Evolutionary conservation across 2,888 invertebrate species (phyloP).

Genomic region (Biston stratarius): DNA sequence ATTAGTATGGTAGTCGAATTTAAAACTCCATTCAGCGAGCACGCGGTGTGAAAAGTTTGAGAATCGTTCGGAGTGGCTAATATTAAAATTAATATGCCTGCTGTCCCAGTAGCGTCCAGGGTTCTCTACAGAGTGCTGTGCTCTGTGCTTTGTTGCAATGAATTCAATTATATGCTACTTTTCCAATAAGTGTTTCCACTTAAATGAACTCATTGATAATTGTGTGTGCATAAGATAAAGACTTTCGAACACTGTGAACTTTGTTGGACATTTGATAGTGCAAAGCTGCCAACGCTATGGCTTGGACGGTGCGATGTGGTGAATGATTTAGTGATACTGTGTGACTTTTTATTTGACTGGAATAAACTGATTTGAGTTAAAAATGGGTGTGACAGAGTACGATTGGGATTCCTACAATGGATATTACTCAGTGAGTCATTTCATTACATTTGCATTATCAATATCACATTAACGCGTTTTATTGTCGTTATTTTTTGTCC

Average conservation of each 20-base stretch:
- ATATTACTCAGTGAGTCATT: constrained; percentile 78
- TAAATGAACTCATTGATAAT: constrained; percentile 69
- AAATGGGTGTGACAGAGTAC: constrained; percentile 82
- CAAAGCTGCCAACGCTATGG: constrained; percentile 51
- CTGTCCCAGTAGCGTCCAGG: constrained; percentile 80
- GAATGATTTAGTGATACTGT: constrained; percentile 62
- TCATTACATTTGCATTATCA: constrained; percentile 34
- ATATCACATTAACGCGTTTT: constrained; percentile 24
- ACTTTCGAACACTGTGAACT: constrained; percentile 56
- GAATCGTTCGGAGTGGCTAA: constrained; percentile 72
- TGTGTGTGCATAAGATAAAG: constrained; percentile 81
- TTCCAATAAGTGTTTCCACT: constrained; percentile 65
- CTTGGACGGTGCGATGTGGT: constrained; percentile 53
- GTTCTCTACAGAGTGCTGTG: constrained; percentile 72
- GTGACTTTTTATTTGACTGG: constrained; percentile 54
- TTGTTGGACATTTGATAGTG: constrained; percentile 55
- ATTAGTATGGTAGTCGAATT: constrained; percentile 35
- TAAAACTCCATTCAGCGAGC: constrained; percentile 24
- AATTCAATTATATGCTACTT: constrained; percentile 66
- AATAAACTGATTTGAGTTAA: constrained; percentile 59
- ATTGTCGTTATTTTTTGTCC: constrained; percentile 31
- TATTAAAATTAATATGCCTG: constrained; percentile 84
- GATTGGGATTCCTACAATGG: constrained; percentile 83
- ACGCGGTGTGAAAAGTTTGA: constrained; percentile 66
- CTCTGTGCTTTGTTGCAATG: constrained; percentile 68